Evolutionary conservation across 2,888 invertebrate species (phyloP).

Genomic region (Prosopocoilus inquinatus): DNA sequence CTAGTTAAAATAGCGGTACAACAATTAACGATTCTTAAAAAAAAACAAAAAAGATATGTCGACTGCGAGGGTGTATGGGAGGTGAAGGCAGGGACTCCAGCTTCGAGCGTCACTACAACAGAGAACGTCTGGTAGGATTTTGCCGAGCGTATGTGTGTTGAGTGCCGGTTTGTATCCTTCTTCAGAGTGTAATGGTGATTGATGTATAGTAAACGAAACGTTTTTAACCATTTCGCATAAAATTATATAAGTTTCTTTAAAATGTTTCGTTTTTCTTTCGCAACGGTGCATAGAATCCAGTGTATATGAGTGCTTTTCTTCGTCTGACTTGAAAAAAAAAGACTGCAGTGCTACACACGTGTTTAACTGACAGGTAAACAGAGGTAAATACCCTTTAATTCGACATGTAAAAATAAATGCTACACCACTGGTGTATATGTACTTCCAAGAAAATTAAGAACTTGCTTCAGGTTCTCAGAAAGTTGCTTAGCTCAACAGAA

Average conservation of each 20-base stretch:
- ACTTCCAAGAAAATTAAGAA: not conserved
- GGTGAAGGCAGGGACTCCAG: constrained; percentile 13
- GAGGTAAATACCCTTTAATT: not conserved
- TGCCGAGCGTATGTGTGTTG: not conserved
- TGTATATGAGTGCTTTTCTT: constrained; percentile 4
- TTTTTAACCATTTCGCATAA: not conserved
- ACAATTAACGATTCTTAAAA: not conserved
- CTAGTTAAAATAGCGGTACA: not conserved
- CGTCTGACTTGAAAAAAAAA: not conserved
- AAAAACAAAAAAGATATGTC: not conserved
- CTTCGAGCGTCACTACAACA: constrained; percentile 7
- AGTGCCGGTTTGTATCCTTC: not conserved
- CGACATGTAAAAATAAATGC: not conserved
- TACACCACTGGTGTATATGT: not conserved
- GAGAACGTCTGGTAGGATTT: constrained; percentile 2
- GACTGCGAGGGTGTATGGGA: constrained; percentile 4
- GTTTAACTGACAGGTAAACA: constrained; percentile 10
- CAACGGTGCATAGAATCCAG: not conserved
- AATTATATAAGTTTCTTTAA: not conserved
- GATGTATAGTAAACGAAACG: not conserved
- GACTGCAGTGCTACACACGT: constrained; percentile 2
- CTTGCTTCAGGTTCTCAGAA: not conserved
- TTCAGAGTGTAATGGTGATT: not conserved
- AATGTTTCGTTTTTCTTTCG: not conserved
- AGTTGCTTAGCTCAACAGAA: not conserved